Base-by-base conservation (phyloP, 23 tunicate species). In the Clavelina lepadiformis region DNA sequence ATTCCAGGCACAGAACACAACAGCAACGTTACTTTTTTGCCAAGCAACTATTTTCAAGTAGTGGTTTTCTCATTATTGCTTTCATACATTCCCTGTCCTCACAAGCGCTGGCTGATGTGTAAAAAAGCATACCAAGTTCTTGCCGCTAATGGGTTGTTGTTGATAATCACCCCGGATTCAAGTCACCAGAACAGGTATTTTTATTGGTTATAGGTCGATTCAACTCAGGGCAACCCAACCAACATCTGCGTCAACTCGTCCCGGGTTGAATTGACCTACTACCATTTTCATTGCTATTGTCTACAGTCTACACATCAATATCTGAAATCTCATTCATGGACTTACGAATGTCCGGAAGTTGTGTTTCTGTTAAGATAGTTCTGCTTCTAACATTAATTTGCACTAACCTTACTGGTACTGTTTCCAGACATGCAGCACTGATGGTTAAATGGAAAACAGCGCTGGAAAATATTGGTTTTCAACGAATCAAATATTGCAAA, bases 141-240 rank as follows among this genome's bases (percentile, higher is more conserved):
- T n/a, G 24, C n/a, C 4, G 64, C 74, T 3, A 71, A 86, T 50
- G 95, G 85, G 5, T 51, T 86, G n/a, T 57, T 86, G 26, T 56
- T 86, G 46, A 78, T 86, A 15, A 50, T 86, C 63, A 78, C 95
- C 18, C 95, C 95, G 1, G 95, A 86, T 37, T 86, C 95, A 0
- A 71, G 75, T 45, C 85, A 78, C 45, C 85, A 78, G 58, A 86
- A 86, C 61, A 83, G 56, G 92, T 82, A 36, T 58, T 41, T 3
- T 63, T 4, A 28, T 6, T 27, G n/a, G n/a, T n/a, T n/a, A n/a
- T n/a, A n/a, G n/a, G n/a, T n/a, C n/a, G n/a, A n/a, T n/a, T n/a
- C n/a, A n/a, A n/a, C n/a, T n/a, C n/a, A n/a, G n/a, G n/a, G n/a
- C n/a, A n/a, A n/a, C n/a, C n/a, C n/a, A n/a, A n/a, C n/a, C n/a